Conservation (phyloP, 2,797 vertebrate genomes). For the Lagorchestes hirsutus region DNA sequence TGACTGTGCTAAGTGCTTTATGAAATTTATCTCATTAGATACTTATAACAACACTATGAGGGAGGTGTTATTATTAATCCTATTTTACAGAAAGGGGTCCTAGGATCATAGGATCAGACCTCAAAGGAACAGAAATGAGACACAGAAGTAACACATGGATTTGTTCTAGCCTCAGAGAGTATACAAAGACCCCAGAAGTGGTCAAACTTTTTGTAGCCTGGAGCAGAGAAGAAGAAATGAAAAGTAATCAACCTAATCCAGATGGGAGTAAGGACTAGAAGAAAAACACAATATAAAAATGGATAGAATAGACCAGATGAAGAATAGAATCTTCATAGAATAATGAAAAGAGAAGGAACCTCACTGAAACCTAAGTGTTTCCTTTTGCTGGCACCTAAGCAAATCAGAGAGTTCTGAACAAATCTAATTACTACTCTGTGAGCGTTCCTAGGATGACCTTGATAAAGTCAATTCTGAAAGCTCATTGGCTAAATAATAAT, state of each 20-base stretch:
- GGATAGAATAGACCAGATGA: neutral
- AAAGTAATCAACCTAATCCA: neutral
- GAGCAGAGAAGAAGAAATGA: neutral
- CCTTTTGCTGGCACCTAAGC: neutral
- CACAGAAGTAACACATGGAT: neutral
- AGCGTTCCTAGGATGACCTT: neutral
- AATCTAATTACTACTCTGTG: neutral
- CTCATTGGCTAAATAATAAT: neutral
- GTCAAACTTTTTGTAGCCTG: neutral
- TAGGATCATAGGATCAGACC: neutral
- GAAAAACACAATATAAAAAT: neutral
- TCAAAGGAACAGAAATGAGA: neutral
- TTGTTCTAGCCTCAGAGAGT: neutral
- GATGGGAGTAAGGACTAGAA: neutral
- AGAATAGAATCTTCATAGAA: neutral
- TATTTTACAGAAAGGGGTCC: neutral
- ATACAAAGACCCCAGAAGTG: neutral
- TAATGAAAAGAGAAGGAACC: neutral
- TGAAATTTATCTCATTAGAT: too few species aligned
- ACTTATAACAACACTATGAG: neutral
- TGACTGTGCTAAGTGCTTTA: too few species aligned
- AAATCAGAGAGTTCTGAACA: neutral
- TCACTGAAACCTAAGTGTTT: neutral
- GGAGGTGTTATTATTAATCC: neutral
- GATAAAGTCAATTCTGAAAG: too few species aligned